Percentiles rank a stretch among this genome's conserved stretches.
Conservation (phyloP, 2,797 vertebrate species). For the Typhlichthys subterraneus region DNA sequence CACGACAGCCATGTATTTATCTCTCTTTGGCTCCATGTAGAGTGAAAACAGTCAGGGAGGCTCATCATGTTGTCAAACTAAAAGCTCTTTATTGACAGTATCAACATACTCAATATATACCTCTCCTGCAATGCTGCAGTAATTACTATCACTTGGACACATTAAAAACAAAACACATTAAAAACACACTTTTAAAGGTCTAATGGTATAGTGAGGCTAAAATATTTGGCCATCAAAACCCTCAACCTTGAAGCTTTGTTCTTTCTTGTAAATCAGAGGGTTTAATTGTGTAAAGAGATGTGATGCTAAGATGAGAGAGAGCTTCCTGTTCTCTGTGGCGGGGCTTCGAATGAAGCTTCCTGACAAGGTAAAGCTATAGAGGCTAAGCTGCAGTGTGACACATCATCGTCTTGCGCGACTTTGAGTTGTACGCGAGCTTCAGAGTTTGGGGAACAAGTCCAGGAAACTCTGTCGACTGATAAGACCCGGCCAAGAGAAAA, state of each 20-base stretch:
- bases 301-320: slow-evolving; percentile 42
- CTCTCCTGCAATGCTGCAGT: too few species aligned
- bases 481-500: slow-evolving; percentile 67
- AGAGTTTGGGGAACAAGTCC: slow-evolving; percentile 74
- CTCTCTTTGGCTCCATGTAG: too few species aligned
- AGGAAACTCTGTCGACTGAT: slow-evolving; percentile 83
- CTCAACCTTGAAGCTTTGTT: not conserved
- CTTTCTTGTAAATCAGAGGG: slow-evolving; percentile 2
- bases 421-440: slow-evolving; percentile 72
- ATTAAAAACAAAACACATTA: too few species aligned
- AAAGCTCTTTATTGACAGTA: too few species aligned
- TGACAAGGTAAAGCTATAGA: slow-evolving; percentile 65
- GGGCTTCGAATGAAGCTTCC: slow-evolving; percentile 77
- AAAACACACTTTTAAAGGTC: too few species aligned
- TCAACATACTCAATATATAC: too few species aligned
- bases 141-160: too few species aligned
- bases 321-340: slow-evolving; percentile 77
- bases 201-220: not conserved
- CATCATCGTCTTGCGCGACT: slow-evolving; percentile 69
- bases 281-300: slow-evolving; percentile 42
- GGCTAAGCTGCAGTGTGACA: slow-evolving; percentile 81
- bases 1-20: too few species aligned
- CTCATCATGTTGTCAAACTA: too few species aligned
- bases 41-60: too few species aligned
- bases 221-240: not conserved